Conservation (phyloP, 2,888 invertebrate genomes). For the Rutpela maculata region DNA sequence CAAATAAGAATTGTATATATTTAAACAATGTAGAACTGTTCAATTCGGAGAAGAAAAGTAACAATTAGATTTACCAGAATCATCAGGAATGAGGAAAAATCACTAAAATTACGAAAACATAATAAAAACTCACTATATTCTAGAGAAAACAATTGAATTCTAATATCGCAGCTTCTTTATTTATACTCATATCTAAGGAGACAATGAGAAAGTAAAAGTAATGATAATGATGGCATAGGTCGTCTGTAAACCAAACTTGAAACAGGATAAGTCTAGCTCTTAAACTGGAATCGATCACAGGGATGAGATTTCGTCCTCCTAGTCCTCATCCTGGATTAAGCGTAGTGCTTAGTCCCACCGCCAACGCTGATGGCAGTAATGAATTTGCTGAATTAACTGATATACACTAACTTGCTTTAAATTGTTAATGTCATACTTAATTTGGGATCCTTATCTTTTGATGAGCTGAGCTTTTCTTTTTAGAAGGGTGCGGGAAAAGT, state of each 20-base stretch:
- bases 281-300: constrained; percentile 45
- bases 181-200: no score
- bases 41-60: no score
- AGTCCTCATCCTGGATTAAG: constrained; percentile 44
- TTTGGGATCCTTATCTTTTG: constrained; percentile 56
- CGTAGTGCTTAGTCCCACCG: constrained; percentile 42
- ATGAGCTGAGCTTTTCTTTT: constrained; percentile 48
- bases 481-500: background rate
- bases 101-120: no score
- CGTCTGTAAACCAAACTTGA: constrained; percentile 36
- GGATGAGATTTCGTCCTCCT: constrained; percentile 41
- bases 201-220: no score
- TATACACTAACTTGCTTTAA: constrained; percentile 52
- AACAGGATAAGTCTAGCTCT: constrained; percentile 45
- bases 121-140: no score
- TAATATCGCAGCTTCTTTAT: no score
- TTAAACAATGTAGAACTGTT: no score
- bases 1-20: no score
- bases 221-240: constrained; percentile 19
- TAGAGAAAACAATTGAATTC: no score
- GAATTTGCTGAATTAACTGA: constrained; percentile 57
- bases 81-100: no score
- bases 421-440: constrained; percentile 53
- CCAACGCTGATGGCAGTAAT: constrained; percentile 52
- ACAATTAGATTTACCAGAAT: no score